Percentiles rank a stretch among this genome's conserved stretches.
phyloP scores from a whole-genome alignment of 2,888 invertebrate species.

The Spicauda simplicius region DNA sequence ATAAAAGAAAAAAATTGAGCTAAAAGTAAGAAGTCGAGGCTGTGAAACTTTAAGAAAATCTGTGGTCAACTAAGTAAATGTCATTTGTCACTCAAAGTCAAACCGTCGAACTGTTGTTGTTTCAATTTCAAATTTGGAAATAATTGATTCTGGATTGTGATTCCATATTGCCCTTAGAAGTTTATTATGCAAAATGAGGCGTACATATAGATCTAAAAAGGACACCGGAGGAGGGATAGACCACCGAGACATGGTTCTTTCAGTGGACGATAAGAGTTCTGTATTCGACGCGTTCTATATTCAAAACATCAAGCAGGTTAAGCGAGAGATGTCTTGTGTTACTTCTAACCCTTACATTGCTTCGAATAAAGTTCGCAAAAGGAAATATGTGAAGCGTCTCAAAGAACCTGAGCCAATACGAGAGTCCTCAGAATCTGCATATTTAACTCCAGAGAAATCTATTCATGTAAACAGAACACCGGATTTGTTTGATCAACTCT shows the following conservation, averaged over 20 bases:
- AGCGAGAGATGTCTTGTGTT: constrained; percentile 67
- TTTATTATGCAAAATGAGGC: constrained; percentile 53
- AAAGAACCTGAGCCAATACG: constrained; percentile 57
- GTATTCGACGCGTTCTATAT: constrained; percentile 76
- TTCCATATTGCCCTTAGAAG: not conserved
- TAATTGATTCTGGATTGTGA: not conserved
- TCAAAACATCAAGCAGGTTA: constrained; percentile 76
- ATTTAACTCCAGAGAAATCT: constrained; percentile 76
- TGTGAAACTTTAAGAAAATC: no score
- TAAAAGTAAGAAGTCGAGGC: no score
- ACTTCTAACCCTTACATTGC: constrained; percentile 56
- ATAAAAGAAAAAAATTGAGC: no score
- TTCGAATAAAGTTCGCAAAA: constrained; percentile 69
- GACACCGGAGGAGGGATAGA: constrained; percentile 61
- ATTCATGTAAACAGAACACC: constrained; percentile 68
- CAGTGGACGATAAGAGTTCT: constrained; percentile 66
- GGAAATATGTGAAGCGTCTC: constrained; percentile 71
- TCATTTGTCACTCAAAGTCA: constrained; percentile 6
- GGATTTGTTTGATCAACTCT: constrained; percentile 72
- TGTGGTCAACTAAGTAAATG: no score
- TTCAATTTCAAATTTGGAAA: constrained; percentile 25
- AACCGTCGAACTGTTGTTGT: constrained; percentile 1
- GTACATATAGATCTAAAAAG: constrained; percentile 74
- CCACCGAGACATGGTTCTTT: constrained; percentile 61
- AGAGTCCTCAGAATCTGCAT: constrained; percentile 56